A percentile compares a stretch with the other conserved stretches of the same genome.
These are phyloP conservation scores for Automeris io DNA, from an alignment of 2,888 invertebrate species.

Conservation along the genomic window DNA sequence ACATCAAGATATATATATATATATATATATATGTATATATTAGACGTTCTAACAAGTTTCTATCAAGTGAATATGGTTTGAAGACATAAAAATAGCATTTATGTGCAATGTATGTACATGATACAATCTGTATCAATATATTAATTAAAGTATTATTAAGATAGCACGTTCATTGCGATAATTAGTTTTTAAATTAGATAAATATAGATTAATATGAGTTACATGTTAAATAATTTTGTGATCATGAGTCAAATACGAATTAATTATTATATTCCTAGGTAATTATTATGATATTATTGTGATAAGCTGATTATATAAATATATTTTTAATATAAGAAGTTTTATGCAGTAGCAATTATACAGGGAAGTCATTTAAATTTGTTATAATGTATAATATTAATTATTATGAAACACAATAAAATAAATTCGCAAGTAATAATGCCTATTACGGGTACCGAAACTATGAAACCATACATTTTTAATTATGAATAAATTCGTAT, in stretches of 20 bases:
- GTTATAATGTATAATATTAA: too few species aligned
- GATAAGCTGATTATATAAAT: too few species aligned
- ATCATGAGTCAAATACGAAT: not conserved
- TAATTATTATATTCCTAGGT: not conserved
- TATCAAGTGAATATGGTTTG: not conserved
- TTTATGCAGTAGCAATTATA: too few species aligned
- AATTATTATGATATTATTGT: not conserved
- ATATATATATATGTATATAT: too few species aligned
- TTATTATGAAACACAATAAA: too few species aligned
- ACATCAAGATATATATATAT: too few species aligned
- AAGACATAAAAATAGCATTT: not conserved
- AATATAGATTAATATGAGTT: not conserved
- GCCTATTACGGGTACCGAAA: too few species aligned
- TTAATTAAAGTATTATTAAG: constrained; percentile 1
- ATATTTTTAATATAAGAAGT: too few species aligned
- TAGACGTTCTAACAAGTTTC: not conserved
- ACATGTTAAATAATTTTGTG: not conserved
- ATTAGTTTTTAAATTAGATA: constrained; percentile 2
- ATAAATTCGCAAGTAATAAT: too few species aligned
- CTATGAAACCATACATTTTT: too few species aligned
- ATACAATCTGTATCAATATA: constrained; percentile 3
- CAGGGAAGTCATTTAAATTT: too few species aligned
- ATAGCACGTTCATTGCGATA: constrained; percentile 1
- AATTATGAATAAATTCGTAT: too few species aligned
- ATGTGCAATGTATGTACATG: constrained; percentile 1